Evolutionary conservation across 2,113 vertebrate species (phyloP).

Genomic region (Morone chrysops): DNA sequence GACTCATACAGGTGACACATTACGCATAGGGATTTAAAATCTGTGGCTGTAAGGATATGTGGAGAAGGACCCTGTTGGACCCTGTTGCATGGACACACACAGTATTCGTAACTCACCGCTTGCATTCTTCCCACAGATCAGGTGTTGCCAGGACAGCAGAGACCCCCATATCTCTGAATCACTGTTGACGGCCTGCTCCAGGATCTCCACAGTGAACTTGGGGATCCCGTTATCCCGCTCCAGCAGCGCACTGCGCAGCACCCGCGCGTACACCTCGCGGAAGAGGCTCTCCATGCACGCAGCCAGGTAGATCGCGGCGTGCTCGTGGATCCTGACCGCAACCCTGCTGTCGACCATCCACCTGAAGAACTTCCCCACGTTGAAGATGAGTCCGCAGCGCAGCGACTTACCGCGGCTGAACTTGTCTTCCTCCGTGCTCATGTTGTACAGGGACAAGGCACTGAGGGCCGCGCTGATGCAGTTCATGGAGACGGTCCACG

Average conservation of each 20-base stretch:
- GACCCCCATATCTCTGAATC: constrained; percentile 95
- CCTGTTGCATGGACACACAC: constrained; percentile 23
- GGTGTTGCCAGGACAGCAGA: constrained; percentile 91
- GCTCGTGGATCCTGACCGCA: constrained; percentile 94
- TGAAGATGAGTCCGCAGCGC: constrained; percentile 94
- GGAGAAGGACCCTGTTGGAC: constrained; percentile 23
- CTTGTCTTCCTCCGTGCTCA: constrained; percentile 96
- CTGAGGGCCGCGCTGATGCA: constrained; percentile 91
- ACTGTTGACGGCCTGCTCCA: constrained; percentile 92
- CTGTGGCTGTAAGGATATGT: background rate
- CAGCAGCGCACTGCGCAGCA: constrained; percentile 82
- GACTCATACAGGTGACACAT: constrained; percentile 3
- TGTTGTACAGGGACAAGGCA: constrained; percentile 94
- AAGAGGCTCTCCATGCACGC: constrained; percentile 95
- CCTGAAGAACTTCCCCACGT: constrained; percentile 96
- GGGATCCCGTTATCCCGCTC: constrained; percentile 87
- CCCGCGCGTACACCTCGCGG: constrained; percentile 90
- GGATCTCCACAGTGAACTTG: constrained; percentile 89
- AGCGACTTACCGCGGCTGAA: constrained; percentile 93
- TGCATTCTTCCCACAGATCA: constrained; percentile 95
- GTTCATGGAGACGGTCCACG: constrained; percentile 90
- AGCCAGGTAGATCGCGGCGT: constrained; percentile 96
- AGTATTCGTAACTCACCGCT: constrained; percentile 88
- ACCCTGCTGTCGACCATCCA: constrained; percentile 98
- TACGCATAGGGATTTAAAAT: background rate